phyloP scores from a whole-genome alignment of 2,888 invertebrate genomes.

The Cheilosia soror region DNA sequence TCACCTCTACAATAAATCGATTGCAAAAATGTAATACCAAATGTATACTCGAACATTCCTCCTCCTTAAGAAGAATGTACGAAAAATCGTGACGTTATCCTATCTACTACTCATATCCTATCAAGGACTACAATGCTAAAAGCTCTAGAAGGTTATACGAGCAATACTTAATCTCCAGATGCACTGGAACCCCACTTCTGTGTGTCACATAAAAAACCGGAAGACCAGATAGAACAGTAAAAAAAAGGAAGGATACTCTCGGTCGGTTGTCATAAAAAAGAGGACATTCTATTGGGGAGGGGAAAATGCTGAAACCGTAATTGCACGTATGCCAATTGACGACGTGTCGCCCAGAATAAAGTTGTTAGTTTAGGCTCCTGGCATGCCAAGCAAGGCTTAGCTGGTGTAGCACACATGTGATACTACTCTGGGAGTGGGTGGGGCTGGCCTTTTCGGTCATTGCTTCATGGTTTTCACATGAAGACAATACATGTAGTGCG shows the following conservation, averaged over 20 bases:
- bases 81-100: slow-evolving; percentile 65
- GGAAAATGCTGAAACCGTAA: slow-evolving; percentile 68
- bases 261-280: slow-evolving; percentile 46
- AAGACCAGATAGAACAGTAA: slow-evolving; percentile 7
- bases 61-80: slow-evolving; percentile 9
- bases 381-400: slow-evolving; percentile 44
- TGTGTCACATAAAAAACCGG: slow-evolving; percentile 58
- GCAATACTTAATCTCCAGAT: slow-evolving; percentile 73
- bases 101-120: slow-evolving; percentile 59
- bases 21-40: slow-evolving; percentile 47
- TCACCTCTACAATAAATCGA: slow-evolving; percentile 49
- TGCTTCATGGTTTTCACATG: slow-evolving; percentile 64
- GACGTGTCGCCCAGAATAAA: slow-evolving; percentile 71
- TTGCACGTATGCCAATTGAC: slow-evolving; percentile 75
- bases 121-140: slow-evolving; percentile 65
- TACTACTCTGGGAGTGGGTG: slow-evolving; percentile 3
- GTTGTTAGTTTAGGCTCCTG: slow-evolving; percentile 68
- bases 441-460: slow-evolving; percentile 58
- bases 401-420: slow-evolving; percentile 11
- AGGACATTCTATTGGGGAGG: slow-evolving; percentile 47
- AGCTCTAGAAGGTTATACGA: slow-evolving; percentile 69
- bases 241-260: slow-evolving; percentile 51
- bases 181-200: slow-evolving; percentile 61
- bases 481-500: slow-evolving; percentile 62
- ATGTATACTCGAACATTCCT: slow-evolving; percentile 10